These are phyloP conservation scores for Venusia cambrica DNA, from an alignment of 2,888 invertebrate genomes.

Conservation along the genomic window DNA sequence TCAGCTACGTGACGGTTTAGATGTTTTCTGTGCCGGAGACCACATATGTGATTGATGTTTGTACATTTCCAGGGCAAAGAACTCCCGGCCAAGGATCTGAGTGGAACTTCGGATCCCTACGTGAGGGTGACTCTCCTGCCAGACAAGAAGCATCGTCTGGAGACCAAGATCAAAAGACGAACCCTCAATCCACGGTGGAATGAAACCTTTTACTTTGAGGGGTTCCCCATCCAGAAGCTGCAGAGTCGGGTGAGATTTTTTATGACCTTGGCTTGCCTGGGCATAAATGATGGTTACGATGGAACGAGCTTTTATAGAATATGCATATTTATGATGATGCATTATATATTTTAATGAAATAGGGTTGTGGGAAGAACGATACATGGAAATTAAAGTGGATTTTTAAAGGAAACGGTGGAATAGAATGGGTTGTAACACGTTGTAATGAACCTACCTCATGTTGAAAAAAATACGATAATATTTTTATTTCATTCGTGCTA, in stretches of 20 bases:
- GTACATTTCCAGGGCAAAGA: constrained; percentile 95
- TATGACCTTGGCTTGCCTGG: background rate
- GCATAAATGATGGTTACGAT: background rate
- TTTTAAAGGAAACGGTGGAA: too few relatives aligned
- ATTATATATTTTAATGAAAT: too few relatives aligned
- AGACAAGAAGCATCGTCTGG: constrained; percentile 94
- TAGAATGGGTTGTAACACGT: too few relatives aligned
- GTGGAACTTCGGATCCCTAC: constrained; percentile 95
- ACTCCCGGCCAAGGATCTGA: constrained; percentile 95
- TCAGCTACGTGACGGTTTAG: too few relatives aligned
- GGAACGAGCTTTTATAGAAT: background rate
- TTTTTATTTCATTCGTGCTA: too few relatives aligned
- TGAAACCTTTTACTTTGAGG: constrained; percentile 96
- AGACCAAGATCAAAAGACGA: constrained; percentile 95
- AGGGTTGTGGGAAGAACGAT: too few relatives aligned
- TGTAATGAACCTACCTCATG: too few relatives aligned
- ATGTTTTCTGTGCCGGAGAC: too few relatives aligned
- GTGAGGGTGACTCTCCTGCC: constrained; percentile 94
- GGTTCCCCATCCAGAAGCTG: constrained; percentile 95
- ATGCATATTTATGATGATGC: constrained; percentile 1
- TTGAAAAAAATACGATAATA: too few relatives aligned
- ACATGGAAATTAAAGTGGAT: too few relatives aligned
- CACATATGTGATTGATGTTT: too few relatives aligned
- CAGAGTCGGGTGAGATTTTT: constrained; percentile 86
- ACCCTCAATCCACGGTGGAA: constrained; percentile 96